phyloP scores from a whole-genome alignment of 2,888 invertebrate genomes.

The Automeris io region DNA sequence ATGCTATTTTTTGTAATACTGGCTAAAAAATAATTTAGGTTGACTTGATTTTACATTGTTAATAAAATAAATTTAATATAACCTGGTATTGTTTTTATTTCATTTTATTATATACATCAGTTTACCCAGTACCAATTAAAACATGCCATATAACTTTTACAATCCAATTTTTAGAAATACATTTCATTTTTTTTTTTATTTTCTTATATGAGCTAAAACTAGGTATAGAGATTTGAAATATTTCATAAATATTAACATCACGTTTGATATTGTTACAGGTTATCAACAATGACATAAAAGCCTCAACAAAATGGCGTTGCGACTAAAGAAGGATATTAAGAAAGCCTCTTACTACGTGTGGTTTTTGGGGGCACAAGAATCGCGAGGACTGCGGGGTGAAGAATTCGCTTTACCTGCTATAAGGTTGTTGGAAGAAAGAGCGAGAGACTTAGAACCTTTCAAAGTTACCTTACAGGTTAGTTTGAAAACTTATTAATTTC shows the following conservation, averaged over 20 bases:
- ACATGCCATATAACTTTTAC: too few species aligned
- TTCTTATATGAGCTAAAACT: too few species aligned
- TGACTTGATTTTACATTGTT: too few species aligned
- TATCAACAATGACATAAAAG: constrained; percentile 61
- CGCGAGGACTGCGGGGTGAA: constrained; percentile 89
- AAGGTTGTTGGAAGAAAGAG: constrained; percentile 88
- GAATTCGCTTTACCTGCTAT: constrained; percentile 92
- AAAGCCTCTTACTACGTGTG: constrained; percentile 94
- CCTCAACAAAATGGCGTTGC: constrained; percentile 82
- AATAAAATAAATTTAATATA: too few species aligned
- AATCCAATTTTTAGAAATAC: too few species aligned
- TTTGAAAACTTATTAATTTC: not conserved
- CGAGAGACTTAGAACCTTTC: constrained; percentile 90
- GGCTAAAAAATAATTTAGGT: too few species aligned
- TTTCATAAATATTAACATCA: not conserved
- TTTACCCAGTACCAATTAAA: too few species aligned
- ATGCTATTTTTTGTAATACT: too few species aligned
- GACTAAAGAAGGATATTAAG: constrained; percentile 90
- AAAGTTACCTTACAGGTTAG: constrained; percentile 91
- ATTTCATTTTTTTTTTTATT: too few species aligned
- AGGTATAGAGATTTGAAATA: not conserved
- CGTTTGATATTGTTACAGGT: constrained; percentile 37
- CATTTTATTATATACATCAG: too few species aligned
- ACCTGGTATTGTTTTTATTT: too few species aligned
- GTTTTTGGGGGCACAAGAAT: constrained; percentile 97